These are phyloP conservation scores for Serripes groenlandicus DNA, from an alignment of 2,888 invertebrate species.

Conservation along the genomic window DNA sequence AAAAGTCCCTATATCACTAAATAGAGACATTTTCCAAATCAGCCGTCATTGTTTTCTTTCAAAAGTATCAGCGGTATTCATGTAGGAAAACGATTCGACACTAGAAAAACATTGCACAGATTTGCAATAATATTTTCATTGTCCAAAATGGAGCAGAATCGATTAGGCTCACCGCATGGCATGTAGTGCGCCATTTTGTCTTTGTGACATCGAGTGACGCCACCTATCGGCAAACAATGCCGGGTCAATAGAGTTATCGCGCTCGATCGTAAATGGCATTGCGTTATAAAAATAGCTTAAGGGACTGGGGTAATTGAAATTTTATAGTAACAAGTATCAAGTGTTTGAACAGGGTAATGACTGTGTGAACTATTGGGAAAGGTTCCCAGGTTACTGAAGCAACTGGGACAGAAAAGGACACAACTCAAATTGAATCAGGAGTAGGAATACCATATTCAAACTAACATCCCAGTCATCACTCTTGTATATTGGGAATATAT, in stretches of 20 bases:
- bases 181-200: conserved; percentile 24
- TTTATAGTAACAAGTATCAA: conserved; percentile 22
- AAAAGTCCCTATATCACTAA: background rate
- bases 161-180: conserved; percentile 44
- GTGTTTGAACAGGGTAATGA: conserved; percentile 20
- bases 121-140: conserved; percentile 43
- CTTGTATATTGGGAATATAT: no score
- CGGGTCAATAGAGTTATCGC: conserved; percentile 18
- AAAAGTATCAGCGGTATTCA: background rate
- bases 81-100: background rate
- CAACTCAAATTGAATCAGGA: no score
- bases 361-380: conserved; percentile 2
- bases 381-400: conserved; percentile 1
- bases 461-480: no score
- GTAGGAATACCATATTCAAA: no score
- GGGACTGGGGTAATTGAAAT: conserved; percentile 14
- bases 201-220: conserved; percentile 24
- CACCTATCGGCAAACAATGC: conserved; percentile 18
- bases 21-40: background rate
- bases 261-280: conserved; percentile 18
- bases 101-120: conserved; percentile 39
- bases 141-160: conserved; percentile 36
- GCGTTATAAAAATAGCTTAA: conserved; percentile 23
- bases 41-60: conserved; percentile 3
- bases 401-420: no score